Base-by-base conservation (phyloP, 2,113 vertebrate genomes). In the Oenanthe melanoleuca region DNA sequence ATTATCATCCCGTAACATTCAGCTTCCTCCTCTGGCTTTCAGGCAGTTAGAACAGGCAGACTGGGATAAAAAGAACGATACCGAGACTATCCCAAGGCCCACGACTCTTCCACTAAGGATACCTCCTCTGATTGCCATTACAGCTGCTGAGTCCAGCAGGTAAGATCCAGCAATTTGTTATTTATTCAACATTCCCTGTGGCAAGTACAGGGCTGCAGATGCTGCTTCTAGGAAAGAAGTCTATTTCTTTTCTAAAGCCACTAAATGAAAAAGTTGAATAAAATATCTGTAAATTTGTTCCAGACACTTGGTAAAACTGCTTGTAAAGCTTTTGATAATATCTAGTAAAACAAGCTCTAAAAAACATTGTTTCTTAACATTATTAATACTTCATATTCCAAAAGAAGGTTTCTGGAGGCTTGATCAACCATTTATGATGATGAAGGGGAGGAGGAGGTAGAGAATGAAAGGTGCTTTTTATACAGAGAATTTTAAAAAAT, bases 101-200 rank as follows among this genome's bases (percentile, higher is more conserved):
- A 99, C 97, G 2, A 99, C 98, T 72, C 98, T 99, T 93, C 98
- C 98, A 12, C 94, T 99, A 86, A 99, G 98, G 95, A 98, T 97
- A 40, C 98, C 98, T 34, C 99, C 99, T 2, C 97, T 99, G 95
- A 99, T 99, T 78, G 99, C 99, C 84, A 99, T 99, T 95, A 99
- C 99, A 10, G 97, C 99, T 3, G 99, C 98, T 9, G 99, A 99
- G 78, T 97, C 98, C 80, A 98, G 95, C 97, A 99, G 99, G 99
- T 99, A 98, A 98, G 97, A 16, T 34, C 15, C 31, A 79, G 56
- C 1, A 80, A 49, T 60, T 57, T 82, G 38, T 73, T 80, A 17
- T 66, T 69, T 29, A n/a, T 83, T 73, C 2, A 5, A 9, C 10
- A 34, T 69, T 75, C 34, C 47, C 31, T 26, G 3, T 61, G 31